Conservation (phyloP, 2,888 invertebrate genomes). For the Tricholauxania praeusta region DNA sequence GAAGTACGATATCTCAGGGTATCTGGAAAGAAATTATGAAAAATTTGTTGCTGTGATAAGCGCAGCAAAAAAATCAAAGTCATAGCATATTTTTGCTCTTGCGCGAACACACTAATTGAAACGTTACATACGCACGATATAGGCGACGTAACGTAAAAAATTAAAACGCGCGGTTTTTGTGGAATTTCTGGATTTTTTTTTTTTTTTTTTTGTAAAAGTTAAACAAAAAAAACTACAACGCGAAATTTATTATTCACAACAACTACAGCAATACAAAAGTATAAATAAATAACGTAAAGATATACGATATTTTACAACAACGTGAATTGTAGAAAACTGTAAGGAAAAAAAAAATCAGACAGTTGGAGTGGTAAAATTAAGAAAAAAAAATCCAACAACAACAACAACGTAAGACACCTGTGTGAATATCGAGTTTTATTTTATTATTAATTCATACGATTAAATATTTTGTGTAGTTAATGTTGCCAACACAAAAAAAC, state of each 20-base stretch:
- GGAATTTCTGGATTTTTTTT: neutral
- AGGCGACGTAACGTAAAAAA: constrained; percentile 13
- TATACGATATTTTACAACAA: constrained; percentile 5
- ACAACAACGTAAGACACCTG: constrained; percentile 45
- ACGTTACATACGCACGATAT: constrained; percentile 21
- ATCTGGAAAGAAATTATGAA: neutral
- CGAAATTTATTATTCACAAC: neutral
- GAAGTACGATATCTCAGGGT: neutral
- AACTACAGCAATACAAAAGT: neutral
- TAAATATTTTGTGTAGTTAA: constrained; percentile 31
- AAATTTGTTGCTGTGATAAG: constrained; percentile 3
- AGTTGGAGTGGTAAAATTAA: constrained; percentile 33
- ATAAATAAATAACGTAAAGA: neutral
- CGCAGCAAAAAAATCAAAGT: neutral
- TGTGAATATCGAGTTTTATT: constrained; percentile 48
- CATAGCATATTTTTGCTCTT: neutral
- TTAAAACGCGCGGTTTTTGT: neutral
- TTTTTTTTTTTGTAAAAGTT: neutral
- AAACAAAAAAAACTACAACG: neutral
- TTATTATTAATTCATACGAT: constrained; percentile 34
- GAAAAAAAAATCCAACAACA: constrained; percentile 27
- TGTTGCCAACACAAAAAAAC: constrained; percentile 15
- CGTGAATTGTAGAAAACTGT: neutral
- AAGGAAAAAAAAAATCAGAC: constrained; percentile 8
- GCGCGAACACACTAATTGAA: constrained; percentile 32